phyloP scores from a whole-genome alignment of 35 echinoderm and acorn worm species.

The Hemicentrotus pulcherrimus region DNA sequence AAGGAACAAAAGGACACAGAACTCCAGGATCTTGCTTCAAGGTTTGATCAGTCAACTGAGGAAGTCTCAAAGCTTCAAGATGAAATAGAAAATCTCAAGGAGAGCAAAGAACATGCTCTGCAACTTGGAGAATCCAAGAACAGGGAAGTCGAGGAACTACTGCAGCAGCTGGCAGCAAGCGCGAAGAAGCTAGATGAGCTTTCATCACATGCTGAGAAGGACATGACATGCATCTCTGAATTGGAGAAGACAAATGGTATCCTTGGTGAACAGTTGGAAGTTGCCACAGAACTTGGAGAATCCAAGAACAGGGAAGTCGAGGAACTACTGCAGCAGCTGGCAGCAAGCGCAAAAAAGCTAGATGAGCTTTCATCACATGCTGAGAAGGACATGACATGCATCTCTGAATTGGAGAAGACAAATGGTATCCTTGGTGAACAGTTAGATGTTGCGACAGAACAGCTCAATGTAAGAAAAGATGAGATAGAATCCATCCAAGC shows the following conservation, averaged over 20 bases:
- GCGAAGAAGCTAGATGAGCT: constrained; percentile 5
- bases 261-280: constrained; percentile 57
- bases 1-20: constrained; percentile 48
- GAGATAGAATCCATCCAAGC: constrained; percentile 49
- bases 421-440: constrained; percentile 59
- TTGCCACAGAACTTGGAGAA: not conserved
- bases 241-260: constrained; percentile 49
- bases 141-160: constrained; percentile 32
- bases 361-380: not conserved
- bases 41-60: constrained; percentile 18
- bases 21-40: constrained; percentile 16
- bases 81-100: constrained; percentile 47
- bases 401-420: constrained; percentile 58
- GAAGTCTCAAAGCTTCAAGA: not conserved
- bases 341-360: constrained; percentile 18
- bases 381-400: constrained; percentile 37
- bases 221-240: constrained; percentile 55
- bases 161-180: not conserved
- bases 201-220: not conserved
- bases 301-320: not conserved
- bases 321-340: constrained; percentile 30
- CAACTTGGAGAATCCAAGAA: constrained; percentile 19
- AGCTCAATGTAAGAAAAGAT: constrained; percentile 32
- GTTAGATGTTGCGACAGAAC: constrained; percentile 8
- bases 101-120: constrained; percentile 32